Evolutionary conservation across 53 echinoderm and acorn worm genomes (phyloP).

Genomic region (Zoroaster sp.): DNA sequence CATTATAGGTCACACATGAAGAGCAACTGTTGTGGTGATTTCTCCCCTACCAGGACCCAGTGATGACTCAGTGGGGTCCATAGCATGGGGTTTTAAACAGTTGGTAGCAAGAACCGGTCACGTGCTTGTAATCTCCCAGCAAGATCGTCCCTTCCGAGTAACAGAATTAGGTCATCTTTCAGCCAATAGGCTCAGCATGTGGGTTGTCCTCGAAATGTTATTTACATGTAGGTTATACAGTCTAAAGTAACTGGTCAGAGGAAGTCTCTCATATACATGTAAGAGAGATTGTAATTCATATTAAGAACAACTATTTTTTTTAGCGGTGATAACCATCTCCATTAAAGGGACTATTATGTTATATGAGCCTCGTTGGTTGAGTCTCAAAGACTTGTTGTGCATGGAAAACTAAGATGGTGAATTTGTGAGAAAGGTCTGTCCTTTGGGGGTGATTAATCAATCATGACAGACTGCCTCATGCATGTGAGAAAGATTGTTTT

Average conservation of each 20-base stretch:
- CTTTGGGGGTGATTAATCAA: neutral
- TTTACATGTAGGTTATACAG: no score
- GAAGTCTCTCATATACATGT: constrained; percentile 28
- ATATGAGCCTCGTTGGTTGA: no score
- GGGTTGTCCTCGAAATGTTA: constrained; percentile 4
- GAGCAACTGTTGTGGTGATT: constrained; percentile 11
- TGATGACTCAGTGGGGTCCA: neutral
- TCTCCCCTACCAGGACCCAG: neutral
- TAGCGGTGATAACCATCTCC: no score
- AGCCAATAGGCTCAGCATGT: neutral
- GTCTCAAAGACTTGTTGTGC: no score
- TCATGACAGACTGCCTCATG: neutral
- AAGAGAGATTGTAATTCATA: neutral
- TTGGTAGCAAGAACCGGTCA: neutral
- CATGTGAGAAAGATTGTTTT: neutral
- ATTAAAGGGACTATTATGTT: no score
- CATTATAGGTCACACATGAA: neutral
- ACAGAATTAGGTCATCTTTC: constrained; percentile 20
- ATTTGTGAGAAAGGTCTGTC: no score
- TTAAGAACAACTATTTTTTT: no score
- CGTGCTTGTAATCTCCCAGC: neutral
- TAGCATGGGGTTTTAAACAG: constrained; percentile 4
- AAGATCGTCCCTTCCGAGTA: neutral
- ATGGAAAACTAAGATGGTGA: no score
- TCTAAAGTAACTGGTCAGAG: neutral